Percentiles rank a stretch among this genome's conserved stretches.
Evolutionary conservation across 1,140 invertebrate genomes (phyloP).

Genomic region (Dendrolimus kikuchii): DNA sequence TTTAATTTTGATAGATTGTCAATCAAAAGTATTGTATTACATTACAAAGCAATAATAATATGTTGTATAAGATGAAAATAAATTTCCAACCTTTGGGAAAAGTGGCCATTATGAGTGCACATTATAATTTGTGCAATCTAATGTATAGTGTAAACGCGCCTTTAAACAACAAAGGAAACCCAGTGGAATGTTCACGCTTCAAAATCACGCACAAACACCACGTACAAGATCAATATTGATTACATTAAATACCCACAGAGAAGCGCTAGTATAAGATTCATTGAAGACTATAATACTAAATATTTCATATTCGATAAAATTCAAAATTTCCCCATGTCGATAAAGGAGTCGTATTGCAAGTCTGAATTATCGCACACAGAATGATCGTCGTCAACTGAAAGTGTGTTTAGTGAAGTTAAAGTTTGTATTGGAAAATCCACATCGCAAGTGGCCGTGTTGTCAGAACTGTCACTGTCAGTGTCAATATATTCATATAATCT

Average conservation of each 20-base stretch:
- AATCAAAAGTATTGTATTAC: too few species aligned
- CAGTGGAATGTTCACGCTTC: too few species aligned
- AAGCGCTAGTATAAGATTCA: slow-evolving; percentile 9
- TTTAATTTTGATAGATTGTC: too few species aligned
- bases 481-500: slow-evolving; percentile 52
- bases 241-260: slow-evolving; percentile 11
- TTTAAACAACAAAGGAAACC: too few species aligned
- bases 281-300: slow-evolving; percentile 7
- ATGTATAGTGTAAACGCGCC: too few species aligned
- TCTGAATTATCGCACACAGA: slow-evolving; percentile 45
- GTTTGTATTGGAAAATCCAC: slow-evolving; percentile 21
- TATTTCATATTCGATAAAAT: slow-evolving; percentile 4
- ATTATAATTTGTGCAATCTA: too few species aligned
- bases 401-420: slow-evolving; percentile 19
- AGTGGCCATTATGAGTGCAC: too few species aligned
- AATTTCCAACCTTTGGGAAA: too few species aligned
- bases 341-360: slow-evolving; percentile 61
- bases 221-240: too few species aligned
- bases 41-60: too few species aligned
- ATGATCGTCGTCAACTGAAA: slow-evolving; percentile 28
- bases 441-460: slow-evolving; percentile 47
- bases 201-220: too few species aligned
- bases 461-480: slow-evolving; percentile 52
- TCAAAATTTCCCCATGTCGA: slow-evolving; percentile 65
- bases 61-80: too few species aligned